Base-by-base conservation (phyloP, 2,888 invertebrate genomes). In the Atherix ibis region DNA sequence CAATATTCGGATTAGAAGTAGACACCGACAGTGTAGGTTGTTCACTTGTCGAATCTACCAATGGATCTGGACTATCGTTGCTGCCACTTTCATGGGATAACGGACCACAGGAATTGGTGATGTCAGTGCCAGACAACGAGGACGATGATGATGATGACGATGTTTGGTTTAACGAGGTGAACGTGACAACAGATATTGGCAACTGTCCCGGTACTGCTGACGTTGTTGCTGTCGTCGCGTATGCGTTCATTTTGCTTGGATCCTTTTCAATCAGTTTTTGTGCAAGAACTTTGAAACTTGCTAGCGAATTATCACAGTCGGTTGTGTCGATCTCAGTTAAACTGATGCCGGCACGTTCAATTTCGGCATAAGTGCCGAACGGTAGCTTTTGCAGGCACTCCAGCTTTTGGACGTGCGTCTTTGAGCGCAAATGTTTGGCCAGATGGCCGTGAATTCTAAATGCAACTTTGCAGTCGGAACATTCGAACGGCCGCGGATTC, bases 381-480 rank as follows among this genome's bases (percentile, higher is more conserved):
- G 94, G 92, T 45, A 95, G 64, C 62, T 91, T 91, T 37, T 88
- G 88, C 42, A 89, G 64, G 54, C 87, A 87, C 59, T 94, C 94
- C 42, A 94, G 66, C 49, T 85, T 80, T 76, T 87, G 87, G 27
- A 94, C 89, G 54, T 95, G 95, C 72, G 87, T 84, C 66, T 92
- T 92, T 43, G 91, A 91, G 36, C 95, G 75, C 40, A 97, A 68
- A 67, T 98, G 97, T 61, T 95, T 95, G 1, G 94, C 92, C 49
- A 98, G 65, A 61, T 95, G 95, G 0, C 95, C 97, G 52, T 92
- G 94, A 51, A 94, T 94, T 47, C 89, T 71, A 58, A 98, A 97
- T 6, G 92, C 94, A 46, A 91, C 85, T 54, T 85, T 87, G 58
- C 97, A 97, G 54, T 95, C 92, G 14, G 76, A 77, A 64, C 97